Conservation (phyloP, 2,888 invertebrate species). For the Calephelis perditalis region DNA sequence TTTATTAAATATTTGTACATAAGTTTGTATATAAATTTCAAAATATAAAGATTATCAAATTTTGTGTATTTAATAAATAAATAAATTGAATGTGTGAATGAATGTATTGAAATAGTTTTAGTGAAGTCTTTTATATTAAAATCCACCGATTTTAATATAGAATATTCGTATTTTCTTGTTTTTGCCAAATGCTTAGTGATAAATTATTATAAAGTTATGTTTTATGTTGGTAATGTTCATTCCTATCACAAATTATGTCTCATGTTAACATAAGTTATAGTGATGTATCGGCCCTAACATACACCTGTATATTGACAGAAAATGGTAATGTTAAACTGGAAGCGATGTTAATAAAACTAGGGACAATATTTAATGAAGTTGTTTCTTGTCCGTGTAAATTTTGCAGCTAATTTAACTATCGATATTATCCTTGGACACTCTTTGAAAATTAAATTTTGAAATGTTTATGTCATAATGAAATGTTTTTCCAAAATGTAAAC, state of each 20-base stretch:
- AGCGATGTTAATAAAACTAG: not conserved
- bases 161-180: not conserved
- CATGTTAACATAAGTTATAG: not conserved
- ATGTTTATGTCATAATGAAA: constrained; percentile 51
- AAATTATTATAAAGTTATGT: constrained; percentile 1
- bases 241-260: constrained; percentile 5
- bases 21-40: constrained; percentile 4
- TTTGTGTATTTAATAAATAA: not conserved
- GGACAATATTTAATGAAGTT: not conserved
- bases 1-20: not conserved
- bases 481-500: constrained; percentile 43
- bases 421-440: not conserved
- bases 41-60: not conserved
- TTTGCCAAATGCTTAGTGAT: constrained; percentile 10
- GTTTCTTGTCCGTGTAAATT: not conserved
- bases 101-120: not conserved
- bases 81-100: not conserved
- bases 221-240: constrained; percentile 4
- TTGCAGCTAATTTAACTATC: not conserved
- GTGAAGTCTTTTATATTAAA: constrained; percentile 4
- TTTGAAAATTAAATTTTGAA: constrained; percentile 41
- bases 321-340: no score
- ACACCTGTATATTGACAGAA: not conserved
- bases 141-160: not conserved
- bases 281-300: not conserved